Evolutionary conservation across 2,113 vertebrate species (phyloP), one percentile per base, ranked within the genome.

Genomic region (Oreotragus oreotragus): DNA sequence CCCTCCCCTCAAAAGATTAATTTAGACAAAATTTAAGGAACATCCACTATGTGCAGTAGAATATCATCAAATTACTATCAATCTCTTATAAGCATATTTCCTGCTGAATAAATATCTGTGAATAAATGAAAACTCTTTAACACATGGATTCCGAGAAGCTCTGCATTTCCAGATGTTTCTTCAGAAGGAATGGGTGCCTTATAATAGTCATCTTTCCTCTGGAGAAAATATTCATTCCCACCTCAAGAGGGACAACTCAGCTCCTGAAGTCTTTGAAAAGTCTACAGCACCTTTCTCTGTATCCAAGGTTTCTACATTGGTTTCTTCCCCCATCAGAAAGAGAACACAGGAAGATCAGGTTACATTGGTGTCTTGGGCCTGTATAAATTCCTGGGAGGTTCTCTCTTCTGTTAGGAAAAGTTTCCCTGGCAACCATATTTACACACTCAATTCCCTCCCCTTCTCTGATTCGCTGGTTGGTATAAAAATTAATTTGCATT

Each of bases 401-500:
- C 94, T 91, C 77, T 92, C 91, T 97, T 94, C 93, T 93, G 89
- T 95, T 57, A 60, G 90, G 79, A 94, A 95, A 96, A 94, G 91
- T 84, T 86, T 90, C 91, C 88, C 85, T 89, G 90, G 94, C 77
- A 97, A 97, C 94, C 84, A 53, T 89, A 92, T 86, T 97, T 96
- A 94, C 45, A 92, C 47, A 92, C 9, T 66, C 77, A 91, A 51
- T 89, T 96, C 60, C 70, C 87, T 93, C n/a, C 36, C 36, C 39
- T 91, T 73, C 83, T 94, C 96, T 96, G 86, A 95, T 84, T 92
- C 36, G 51, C 70, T 43, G 57, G 88, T 89, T 91, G 51, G 57
- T 95, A 79, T 88, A 97, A 95, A 98, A 95, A 97, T 92, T 88
- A 96, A 96, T 93, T 77, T 91, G n/a, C 16, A 89, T 15, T 96